These are phyloP conservation scores for Antechinus flavipes DNA, from an alignment of 2,113 vertebrate species.

Conservation along the genomic window DNA sequence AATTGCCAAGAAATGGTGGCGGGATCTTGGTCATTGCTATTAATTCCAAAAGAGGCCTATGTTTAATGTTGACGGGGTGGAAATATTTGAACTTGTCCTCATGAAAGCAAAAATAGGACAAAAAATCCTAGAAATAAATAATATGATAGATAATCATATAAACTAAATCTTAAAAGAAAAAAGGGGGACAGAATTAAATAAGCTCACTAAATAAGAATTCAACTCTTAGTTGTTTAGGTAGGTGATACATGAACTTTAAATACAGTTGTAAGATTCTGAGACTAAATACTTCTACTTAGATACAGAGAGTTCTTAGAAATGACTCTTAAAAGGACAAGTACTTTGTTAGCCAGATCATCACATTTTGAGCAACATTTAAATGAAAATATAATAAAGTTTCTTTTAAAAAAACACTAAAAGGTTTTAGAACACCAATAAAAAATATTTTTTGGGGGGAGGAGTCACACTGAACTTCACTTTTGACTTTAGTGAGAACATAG, in stretches of 20 bases:
- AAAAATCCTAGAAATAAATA: neutral
- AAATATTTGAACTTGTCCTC: neutral
- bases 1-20: neutral
- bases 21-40: neutral
- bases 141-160: neutral
- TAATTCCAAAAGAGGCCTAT: neutral
- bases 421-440: constrained; percentile 19
- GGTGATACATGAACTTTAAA: constrained; percentile 40
- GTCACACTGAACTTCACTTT: constrained; percentile 22
- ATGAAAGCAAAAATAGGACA: neutral
- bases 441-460: neutral
- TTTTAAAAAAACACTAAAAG: constrained; percentile 30
- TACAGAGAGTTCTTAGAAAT: constrained; percentile 21
- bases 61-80: neutral
- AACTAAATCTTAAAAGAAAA: neutral
- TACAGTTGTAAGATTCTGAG: constrained; percentile 25
- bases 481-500: constrained; percentile 20
- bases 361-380: constrained; percentile 54
- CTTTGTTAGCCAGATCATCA: constrained; percentile 40
- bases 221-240: constrained; percentile 20
- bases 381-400: constrained; percentile 36
- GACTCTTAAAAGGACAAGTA: constrained; percentile 50
- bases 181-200: neutral
- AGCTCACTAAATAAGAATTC: neutral
- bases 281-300: constrained; percentile 9